Evolutionary conservation across 1,140 invertebrate species (phyloP).

Genomic region (Mamestra configurata): DNA sequence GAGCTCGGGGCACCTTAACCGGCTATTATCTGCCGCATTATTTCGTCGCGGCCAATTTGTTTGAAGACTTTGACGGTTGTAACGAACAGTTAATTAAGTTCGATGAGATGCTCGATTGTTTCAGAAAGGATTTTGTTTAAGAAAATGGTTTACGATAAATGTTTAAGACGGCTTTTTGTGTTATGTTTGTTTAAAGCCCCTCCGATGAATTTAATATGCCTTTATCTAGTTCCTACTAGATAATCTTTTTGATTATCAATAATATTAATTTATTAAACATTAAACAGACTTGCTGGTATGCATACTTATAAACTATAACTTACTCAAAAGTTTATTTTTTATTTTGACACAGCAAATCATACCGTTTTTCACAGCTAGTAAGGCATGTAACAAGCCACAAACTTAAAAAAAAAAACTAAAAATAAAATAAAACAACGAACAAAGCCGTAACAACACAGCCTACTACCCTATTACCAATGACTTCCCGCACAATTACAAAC

Average conservation of each 20-base stretch:
- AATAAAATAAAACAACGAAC: background rate
- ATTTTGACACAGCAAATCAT: too few relatives aligned
- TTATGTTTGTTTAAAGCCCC: background rate
- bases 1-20: constrained; percentile 75
- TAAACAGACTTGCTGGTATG: too few relatives aligned
- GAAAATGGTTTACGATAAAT: constrained; percentile 46
- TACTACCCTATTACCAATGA: background rate
- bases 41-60: constrained; percentile 86
- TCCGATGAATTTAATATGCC: background rate
- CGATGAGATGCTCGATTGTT: constrained; percentile 54
- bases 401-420: background rate
- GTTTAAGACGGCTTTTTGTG: constrained; percentile 6
- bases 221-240: too few relatives aligned
- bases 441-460: background rate
- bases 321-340: too few relatives aligned
- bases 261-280: too few relatives aligned
- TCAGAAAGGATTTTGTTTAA: constrained; percentile 67
- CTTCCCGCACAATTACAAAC: constrained; percentile 69
- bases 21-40: constrained; percentile 85
- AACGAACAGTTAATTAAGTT: constrained; percentile 82
- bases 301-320: too few relatives aligned
- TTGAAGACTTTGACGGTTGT: constrained; percentile 85
- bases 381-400: background rate
- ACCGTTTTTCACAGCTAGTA: too few relatives aligned
- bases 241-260: too few relatives aligned